These are phyloP conservation scores for Carcharodon carcharias DNA, from an alignment of 2,797 vertebrate species.

Conservation along the genomic window DNA sequence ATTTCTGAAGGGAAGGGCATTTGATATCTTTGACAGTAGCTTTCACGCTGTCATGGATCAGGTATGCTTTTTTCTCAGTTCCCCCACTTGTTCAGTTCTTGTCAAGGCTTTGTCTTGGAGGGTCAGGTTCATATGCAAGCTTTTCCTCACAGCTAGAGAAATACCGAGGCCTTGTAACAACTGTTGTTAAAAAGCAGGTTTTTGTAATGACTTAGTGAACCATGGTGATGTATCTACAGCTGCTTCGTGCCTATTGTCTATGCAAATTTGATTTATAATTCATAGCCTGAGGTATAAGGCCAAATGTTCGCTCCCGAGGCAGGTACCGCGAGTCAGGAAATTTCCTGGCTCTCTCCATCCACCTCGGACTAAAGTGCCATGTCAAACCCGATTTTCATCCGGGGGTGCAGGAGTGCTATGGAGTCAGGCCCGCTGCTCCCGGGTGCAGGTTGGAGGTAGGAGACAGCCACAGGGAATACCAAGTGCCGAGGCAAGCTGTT, in stretches of 20 bases:
- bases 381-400: too few species aligned
- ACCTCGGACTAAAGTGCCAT: too few species aligned
- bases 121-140: neutral
- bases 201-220: neutral
- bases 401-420: too few species aligned
- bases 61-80: neutral
- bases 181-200: neutral
- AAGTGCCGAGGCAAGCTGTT: too few species aligned
- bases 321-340: too few species aligned
- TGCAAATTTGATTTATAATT: neutral
- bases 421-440: too few species aligned
- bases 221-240: neutral
- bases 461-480: too few species aligned
- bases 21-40: slow-evolving; percentile 17
- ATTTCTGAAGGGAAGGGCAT: neutral
- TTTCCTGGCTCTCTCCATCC: too few species aligned
- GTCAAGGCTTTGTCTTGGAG: neutral
- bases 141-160: neutral
- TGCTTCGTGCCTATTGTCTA: neutral
- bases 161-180: neutral
- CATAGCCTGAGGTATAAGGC: neutral
- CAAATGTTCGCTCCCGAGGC: too few species aligned
- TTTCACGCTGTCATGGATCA: neutral
- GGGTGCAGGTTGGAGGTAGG: too few species aligned
- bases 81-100: neutral